These are phyloP conservation scores for Anorthoa munda DNA, from an alignment of 2,888 invertebrate species.

Conservation along the genomic window DNA sequence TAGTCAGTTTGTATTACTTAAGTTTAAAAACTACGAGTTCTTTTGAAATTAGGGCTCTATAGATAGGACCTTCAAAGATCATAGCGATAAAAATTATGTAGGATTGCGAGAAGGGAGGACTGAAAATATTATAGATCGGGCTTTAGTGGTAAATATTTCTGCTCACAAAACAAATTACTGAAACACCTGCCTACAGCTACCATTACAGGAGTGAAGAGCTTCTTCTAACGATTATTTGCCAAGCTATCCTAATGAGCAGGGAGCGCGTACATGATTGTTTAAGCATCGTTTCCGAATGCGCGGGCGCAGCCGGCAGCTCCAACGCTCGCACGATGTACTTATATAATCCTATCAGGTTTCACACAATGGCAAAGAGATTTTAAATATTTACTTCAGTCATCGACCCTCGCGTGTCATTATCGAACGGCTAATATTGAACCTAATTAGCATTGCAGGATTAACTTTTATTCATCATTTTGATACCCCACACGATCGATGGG, in stretches of 20 bases:
- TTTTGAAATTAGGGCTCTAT: not conserved
- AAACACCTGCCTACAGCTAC: constrained; percentile 17
- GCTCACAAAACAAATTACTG: constrained; percentile 12
- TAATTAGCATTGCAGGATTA: constrained; percentile 50
- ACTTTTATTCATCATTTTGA: not conserved
- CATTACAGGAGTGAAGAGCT: constrained; percentile 34
- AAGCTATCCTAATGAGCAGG: constrained; percentile 58
- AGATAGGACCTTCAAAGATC: not conserved
- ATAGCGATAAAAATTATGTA: not conserved
- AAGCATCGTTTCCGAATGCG: constrained; percentile 55
- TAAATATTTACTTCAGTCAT: constrained; percentile 64
- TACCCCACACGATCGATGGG: no score
- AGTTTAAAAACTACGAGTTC: not conserved
- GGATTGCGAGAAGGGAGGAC: not conserved
- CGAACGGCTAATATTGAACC: constrained; percentile 50
- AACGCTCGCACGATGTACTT: constrained; percentile 48
- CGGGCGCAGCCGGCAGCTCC: constrained; percentile 44
- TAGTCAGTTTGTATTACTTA: not conserved
- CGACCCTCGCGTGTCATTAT: constrained; percentile 56
- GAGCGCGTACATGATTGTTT: constrained; percentile 54
- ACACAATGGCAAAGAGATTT: constrained; percentile 63
- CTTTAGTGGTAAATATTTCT: not conserved
- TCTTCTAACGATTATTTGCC: constrained; percentile 56
- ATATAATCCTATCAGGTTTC: constrained; percentile 66
- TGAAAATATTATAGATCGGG: not conserved